phyloP scores from a whole-genome alignment of 2,888 invertebrate genomes.

The Drosophila mimetica region DNA sequence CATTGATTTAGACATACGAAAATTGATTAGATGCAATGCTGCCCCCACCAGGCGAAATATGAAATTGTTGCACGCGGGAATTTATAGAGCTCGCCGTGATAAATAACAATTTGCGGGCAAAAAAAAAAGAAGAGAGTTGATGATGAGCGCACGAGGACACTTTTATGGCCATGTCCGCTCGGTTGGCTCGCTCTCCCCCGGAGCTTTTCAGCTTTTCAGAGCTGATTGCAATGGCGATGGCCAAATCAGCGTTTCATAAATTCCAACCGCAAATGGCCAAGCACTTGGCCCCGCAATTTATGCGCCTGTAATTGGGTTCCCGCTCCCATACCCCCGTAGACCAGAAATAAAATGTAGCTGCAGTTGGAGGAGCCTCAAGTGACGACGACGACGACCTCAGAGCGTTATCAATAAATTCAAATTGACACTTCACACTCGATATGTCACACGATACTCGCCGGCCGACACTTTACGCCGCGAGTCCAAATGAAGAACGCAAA shows the following conservation, averaged over 20 bases:
- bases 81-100: constrained; percentile 70
- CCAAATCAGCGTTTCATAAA: constrained; percentile 73
- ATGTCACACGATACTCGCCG: constrained; percentile 82
- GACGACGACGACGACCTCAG: constrained; percentile 65
- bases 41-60: constrained; percentile 23
- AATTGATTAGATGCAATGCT: constrained; percentile 74
- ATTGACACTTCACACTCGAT: constrained; percentile 84
- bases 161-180: constrained; percentile 52
- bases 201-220: constrained; percentile 32
- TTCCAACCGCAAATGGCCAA: constrained; percentile 64
- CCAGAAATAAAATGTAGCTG: constrained; percentile 36
- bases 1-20: constrained; percentile 80
- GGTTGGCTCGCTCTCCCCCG: constrained; percentile 23
- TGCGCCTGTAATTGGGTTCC: constrained; percentile 64
- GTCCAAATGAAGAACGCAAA: constrained; percentile 35
- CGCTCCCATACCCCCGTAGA: constrained; percentile 31
- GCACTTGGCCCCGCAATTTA: constrained; percentile 69
- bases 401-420: constrained; percentile 83
- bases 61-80: constrained; percentile 37
- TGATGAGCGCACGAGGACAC: constrained; percentile 68
- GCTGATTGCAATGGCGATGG: constrained; percentile 70
- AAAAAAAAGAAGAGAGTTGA: constrained; percentile 23
- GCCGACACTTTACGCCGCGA: constrained; percentile 46
- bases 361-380: constrained; percentile 7
- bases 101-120: constrained; percentile 76